Evolutionary conservation across 2,797 vertebrate species (phyloP), one percentile per base, ranked within the genome.

Genomic region (Micrastur ruficollis): DNA sequence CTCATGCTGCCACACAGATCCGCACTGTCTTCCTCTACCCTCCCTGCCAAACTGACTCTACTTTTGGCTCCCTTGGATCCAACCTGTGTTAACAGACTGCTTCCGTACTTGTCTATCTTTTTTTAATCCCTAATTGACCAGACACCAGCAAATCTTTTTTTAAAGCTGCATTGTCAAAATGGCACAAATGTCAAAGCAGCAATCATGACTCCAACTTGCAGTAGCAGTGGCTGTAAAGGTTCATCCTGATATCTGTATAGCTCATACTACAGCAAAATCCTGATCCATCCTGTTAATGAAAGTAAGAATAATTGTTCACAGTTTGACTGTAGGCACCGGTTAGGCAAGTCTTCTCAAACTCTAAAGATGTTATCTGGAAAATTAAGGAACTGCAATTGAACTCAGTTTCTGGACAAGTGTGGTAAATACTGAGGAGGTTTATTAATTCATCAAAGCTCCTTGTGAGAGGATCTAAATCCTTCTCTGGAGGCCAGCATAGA

Each of bases 331-430:
- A 94, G 86, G 93, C 76, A 82, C 88, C 80, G 61, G 89, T 94
- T 94, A 93, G 75, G 46, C 93, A 96, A 97, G 92, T 82, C 93
- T 93, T 82, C 90, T 93, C 90, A 89, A 93, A 94, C 52, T 74
- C 92, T 91, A 26, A 75, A 95, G 97, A 96, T 97, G 81, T 92
- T 97, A 97, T 94, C 95, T 92, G 68, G 61, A 91, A 95, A 96
- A 94, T 94, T 93, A 91, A 76, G 79, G 53, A 83, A 65, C 56
- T 83, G 71, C 74, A 81, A n/a, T 26, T 94, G 72, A 90, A 70
- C 82, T 90, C 44, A 14, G 21, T 86, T 96, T 93, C 89, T 96
- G 84, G 89, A 94, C 86, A 96, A 93, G 52, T 40, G 42, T 89
- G 32, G 95, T 86, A 93, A 94, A 94, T 91, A 68, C 89, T 78